phyloP scores from a whole-genome alignment of 2,888 invertebrate species.

The Morinoia aosen region DNA sequence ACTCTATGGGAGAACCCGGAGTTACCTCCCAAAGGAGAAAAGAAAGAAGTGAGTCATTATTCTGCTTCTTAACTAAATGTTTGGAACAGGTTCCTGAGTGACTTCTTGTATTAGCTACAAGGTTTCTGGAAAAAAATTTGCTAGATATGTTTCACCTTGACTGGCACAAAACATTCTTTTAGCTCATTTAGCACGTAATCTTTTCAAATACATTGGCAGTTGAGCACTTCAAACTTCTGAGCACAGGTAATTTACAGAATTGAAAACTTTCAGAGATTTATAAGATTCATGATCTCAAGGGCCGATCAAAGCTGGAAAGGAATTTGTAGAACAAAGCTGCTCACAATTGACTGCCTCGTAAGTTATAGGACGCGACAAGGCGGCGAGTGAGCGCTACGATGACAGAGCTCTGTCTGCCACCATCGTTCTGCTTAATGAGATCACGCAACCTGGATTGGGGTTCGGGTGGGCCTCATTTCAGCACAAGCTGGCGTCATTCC shows the following conservation, averaged over 20 bases:
- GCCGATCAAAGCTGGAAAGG: neutral
- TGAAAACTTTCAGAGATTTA: neutral
- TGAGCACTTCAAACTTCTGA: neutral
- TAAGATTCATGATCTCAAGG: neutral
- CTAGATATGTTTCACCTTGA: neutral
- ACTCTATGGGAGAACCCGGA: too few species aligned
- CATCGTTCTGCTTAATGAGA: neutral
- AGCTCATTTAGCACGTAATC: too few species aligned
- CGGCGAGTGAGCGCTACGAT: neutral
- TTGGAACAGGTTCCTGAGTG: too few species aligned
- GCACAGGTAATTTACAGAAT: neutral
- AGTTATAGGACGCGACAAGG: neutral
- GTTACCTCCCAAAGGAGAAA: too few species aligned
- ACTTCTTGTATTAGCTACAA: too few species aligned
- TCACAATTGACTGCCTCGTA: neutral
- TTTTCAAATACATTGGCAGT: neutral
- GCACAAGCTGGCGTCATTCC: conserved; percentile 17
- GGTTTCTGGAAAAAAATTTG: too few species aligned
- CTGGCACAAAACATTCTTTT: neutral
- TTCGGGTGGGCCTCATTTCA: neutral
- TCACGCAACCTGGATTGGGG: neutral
- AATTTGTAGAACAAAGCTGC: neutral
- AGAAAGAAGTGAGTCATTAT: too few species aligned
- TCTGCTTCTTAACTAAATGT: too few species aligned
- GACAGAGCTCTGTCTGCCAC: neutral